Base-by-base conservation (phyloP, 1,140 invertebrate genomes). In the Hycleus phaleratus region DNA sequence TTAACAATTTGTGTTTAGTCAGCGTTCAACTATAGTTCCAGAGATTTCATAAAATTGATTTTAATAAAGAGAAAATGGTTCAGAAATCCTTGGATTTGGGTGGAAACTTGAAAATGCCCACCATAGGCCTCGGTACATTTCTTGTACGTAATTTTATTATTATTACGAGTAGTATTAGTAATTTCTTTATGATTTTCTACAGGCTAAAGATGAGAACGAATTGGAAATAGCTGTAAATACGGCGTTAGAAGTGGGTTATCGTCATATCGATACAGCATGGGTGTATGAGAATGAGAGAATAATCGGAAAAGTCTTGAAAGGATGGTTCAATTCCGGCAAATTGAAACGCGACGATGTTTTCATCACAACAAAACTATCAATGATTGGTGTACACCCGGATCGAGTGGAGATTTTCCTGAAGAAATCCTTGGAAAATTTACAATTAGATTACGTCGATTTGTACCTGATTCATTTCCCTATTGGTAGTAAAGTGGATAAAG, bases 381-480 rank as follows among this genome's bases (percentile, higher is more conserved):
- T 75, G n/a, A 55, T 69, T 53, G 73, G 77, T 68, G 65, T 66
- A 45, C 77, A 82, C 26, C 81, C 87, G 11, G 80, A 81, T 2
- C 81, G 85, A 52, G 88, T 94, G 9, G 80, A 83, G 59, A 83
- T 83, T 40, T 88, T 81, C 60, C 71, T 93, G 18, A 82, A 83
- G 39, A 73, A 84, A 49, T 93, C 91, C 0, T 72, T 95, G 26
- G 73, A 81, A 48, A 82, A 81, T 42, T 73, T 94, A n/a, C 81
- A 86, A 60, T 67, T 91, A 50, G 81, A 87, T 53, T 95, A 94
- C 68, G 72, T 95, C 3, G 92, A 95, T 68, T 77, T 95, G 53
- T 94, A 92, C 71, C 74, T 95, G 7, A 79, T 94, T 50, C 91
- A 95, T 61, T 81, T 83, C 26, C 91, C 93, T 0, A 87, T 90